A percentile compares a stretch with the other conserved stretches of the same genome.
These are phyloP conservation scores for Drosophila kepulauana DNA, from an alignment of 1,140 invertebrate genomes.

Conservation along the genomic window DNA sequence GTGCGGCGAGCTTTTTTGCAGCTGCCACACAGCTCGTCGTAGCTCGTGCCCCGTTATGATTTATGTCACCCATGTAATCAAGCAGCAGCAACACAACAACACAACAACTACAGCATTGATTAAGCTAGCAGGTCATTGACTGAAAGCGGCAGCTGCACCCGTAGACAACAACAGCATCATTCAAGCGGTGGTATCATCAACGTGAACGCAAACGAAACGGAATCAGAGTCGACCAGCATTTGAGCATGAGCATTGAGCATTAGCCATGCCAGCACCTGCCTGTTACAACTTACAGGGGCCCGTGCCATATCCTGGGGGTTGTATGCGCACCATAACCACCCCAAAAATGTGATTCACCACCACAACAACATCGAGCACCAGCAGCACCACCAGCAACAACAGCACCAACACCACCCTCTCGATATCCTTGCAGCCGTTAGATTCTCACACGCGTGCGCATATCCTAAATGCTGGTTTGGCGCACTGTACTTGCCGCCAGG, in stretches of 20 bases:
- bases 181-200: constrained; percentile 46
- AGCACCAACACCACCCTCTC: constrained; percentile 35
- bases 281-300: constrained; percentile 76
- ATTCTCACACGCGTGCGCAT: constrained; percentile 63
- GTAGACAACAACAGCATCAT: constrained; percentile 52
- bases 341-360: constrained; percentile 52
- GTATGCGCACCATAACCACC: constrained; percentile 57
- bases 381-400: constrained; percentile 8
- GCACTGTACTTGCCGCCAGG: constrained; percentile 67
- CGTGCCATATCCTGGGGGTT: constrained; percentile 81
- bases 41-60: constrained; percentile 54
- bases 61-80: constrained; percentile 81
- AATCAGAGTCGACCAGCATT: constrained; percentile 71
- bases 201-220: constrained; percentile 1
- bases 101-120: constrained; percentile 49
- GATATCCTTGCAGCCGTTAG: constrained; percentile 63
- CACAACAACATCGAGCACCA: constrained; percentile 27
- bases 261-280: constrained; percentile 69
- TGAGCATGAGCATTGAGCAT: no score
- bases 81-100: background rate
- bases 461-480: constrained; percentile 58
- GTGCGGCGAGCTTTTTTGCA: constrained; percentile 57
- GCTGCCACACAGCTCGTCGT: constrained; percentile 44
- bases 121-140: constrained; percentile 79
- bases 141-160: constrained; percentile 51